Base-by-base conservation (phyloP, 2,113 vertebrate genomes). In the Oreocharis arfaki region DNA sequence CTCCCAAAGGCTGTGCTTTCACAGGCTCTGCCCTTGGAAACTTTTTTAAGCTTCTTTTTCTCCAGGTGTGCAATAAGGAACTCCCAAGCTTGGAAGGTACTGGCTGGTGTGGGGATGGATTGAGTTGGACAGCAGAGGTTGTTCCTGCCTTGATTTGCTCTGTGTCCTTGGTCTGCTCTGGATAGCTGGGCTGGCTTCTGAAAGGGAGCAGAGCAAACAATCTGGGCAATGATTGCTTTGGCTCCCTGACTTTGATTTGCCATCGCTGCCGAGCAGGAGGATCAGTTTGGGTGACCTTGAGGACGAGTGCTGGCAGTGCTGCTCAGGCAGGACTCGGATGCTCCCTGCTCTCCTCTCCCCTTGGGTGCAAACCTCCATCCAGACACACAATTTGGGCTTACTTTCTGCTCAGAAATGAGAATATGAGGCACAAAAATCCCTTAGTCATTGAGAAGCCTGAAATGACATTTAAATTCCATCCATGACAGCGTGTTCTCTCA, bases 191-290 rank as follows among this genome's bases (percentile, higher is more conserved):
- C 67, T 57, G 84, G 27, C 50, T 93, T 17, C 82, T 78, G 70
- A 4, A 19, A 52, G 77, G 89, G 47, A 52, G 84, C 49, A 93
- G 57, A 76, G 88, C 94, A 92, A 95, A 90, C 86, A 80, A 4
- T 4, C 33, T 19, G 7, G 65, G 74, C 70, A 64, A 18, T 71
- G 47, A 91, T 73, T 85, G 87, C 84, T 85, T 44, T 75, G 84
- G 70, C 82, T 87, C 4, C 39, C 61, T 90, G 90, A 7, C 82
- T 95, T 56, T 17, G 9, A 3, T 35, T 78, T 77, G 53, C 53
- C 70, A 17, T 63, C 5, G 0, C 53, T 92, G 37, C 52, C 7
- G 55, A 78, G 44, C 67, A 44, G 52, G 44, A 68, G 50, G 75
- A 2, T 6, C 33, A 12, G 7, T 44, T 16, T 23, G 27, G 7